These are phyloP conservation scores for Caenorhabditis sp. DNA, from an alignment of 2,888 invertebrate species.

Conservation along the genomic window DNA sequence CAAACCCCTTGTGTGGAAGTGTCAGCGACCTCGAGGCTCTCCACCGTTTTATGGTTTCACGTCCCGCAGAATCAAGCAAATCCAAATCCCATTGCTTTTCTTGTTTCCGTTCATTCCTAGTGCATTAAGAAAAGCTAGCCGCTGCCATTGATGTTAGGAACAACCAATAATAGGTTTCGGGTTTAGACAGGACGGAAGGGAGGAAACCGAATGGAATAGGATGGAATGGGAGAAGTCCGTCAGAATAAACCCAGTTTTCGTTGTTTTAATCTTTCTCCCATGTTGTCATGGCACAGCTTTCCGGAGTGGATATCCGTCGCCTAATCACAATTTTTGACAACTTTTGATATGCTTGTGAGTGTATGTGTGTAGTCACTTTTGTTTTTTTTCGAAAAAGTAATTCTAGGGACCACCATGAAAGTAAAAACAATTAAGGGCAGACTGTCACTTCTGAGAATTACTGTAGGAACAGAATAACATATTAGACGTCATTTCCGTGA, in stretches of 20 bases:
- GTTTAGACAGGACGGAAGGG: too few relatives aligned
- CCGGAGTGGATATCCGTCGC: neutral
- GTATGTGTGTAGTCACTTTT: too few relatives aligned
- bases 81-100: neutral
- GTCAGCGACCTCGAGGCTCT: conserved; percentile 20
- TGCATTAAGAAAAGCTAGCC: neutral
- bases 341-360: neutral
- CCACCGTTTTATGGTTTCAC: conserved; percentile 38
- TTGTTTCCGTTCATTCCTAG: neutral
- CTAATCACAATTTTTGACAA: neutral
- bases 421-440: too few relatives aligned
- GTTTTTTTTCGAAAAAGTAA: too few relatives aligned
- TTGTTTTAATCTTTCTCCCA: conserved; percentile 4
- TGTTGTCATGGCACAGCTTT: conserved; percentile 19
- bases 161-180: neutral
- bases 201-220: too few relatives aligned
- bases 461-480: too few relatives aligned
- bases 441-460: too few relatives aligned
- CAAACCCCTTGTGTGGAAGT: conserved; percentile 4
- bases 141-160: neutral
- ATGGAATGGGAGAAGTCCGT: conserved; percentile 6
- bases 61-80: conserved; percentile 20
- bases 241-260: neutral
- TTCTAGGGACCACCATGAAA: too few relatives aligned
- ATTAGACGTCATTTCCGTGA: too few relatives aligned